Conservation (phyloP, 2,797 vertebrate species). For the Hemibagrus guttatus region DNA sequence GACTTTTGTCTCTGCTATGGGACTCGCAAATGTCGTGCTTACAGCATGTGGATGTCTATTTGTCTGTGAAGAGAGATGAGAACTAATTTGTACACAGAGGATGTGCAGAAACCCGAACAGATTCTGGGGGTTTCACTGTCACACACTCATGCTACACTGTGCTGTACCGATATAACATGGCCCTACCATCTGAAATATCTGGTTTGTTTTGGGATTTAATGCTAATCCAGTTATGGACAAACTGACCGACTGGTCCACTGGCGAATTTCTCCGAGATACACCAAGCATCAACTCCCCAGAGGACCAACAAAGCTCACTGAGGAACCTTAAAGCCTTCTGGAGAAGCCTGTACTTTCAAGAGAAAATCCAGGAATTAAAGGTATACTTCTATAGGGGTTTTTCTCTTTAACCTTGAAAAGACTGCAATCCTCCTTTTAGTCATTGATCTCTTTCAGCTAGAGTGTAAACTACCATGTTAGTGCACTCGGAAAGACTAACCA, state of each 20-base stretch:
- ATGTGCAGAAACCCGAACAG: neutral
- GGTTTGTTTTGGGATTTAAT: neutral
- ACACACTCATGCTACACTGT: no score
- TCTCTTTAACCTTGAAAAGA: slow-evolving; percentile 58
- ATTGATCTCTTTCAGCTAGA: slow-evolving; percentile 53
- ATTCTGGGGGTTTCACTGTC: neutral
- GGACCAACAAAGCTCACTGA: slow-evolving; percentile 49
- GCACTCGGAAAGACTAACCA: neutral
- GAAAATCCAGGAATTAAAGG: slow-evolving; percentile 60
- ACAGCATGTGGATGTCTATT: neutral
- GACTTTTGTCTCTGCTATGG: slow-evolving; percentile 4
- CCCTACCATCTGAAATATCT: neutral
- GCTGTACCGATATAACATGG: neutral
- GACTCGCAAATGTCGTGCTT: slow-evolving; percentile 15
- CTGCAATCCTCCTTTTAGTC: slow-evolving; percentile 43
- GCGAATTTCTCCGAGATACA: slow-evolving; percentile 4
- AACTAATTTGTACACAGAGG: neutral
- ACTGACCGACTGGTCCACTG: slow-evolving; percentile 10
- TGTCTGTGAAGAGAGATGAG: neutral
- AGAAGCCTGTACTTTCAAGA: slow-evolving; percentile 58
- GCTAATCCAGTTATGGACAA: neutral
- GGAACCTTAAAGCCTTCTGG: slow-evolving; percentile 58
- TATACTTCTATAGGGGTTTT: slow-evolving; percentile 55
- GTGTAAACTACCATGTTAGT: slow-evolving; percentile 17
- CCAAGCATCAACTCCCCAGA: slow-evolving; percentile 10